A percentile compares a stretch with the other conserved stretches of the same genome.
These are phyloP conservation scores for Enteromius mattozi DNA, from an alignment of 2,797 vertebrate genomes.

Conservation along the genomic window DNA sequence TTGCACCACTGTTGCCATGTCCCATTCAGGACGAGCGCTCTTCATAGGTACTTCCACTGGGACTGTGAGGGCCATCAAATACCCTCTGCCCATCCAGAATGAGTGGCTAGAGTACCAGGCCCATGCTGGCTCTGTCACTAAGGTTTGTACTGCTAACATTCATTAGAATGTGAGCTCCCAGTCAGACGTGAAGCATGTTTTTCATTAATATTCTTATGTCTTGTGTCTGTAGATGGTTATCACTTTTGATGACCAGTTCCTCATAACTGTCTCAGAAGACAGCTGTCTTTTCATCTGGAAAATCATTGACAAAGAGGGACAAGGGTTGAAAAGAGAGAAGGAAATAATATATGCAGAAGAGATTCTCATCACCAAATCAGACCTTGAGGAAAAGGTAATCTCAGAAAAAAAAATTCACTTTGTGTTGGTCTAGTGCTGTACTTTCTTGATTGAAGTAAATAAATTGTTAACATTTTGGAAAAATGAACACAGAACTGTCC, in stretches of 20 bases:
- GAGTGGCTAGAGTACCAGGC: constrained; percentile 89
- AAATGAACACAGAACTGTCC: neutral
- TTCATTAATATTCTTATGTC: neutral
- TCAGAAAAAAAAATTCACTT: neutral
- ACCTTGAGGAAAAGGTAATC: constrained; percentile 90
- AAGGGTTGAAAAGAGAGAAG: constrained; percentile 78
- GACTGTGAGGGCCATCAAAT: constrained; percentile 86
- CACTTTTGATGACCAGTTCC: constrained; percentile 87
- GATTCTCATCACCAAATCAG: constrained; percentile 89
- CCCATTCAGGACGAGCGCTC: constrained; percentile 83
- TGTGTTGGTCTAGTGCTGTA: neutral
- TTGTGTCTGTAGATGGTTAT: constrained; percentile 81
- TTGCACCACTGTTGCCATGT: constrained; percentile 84
- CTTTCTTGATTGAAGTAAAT: neutral
- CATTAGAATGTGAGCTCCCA: neutral
- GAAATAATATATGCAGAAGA: constrained; percentile 87
- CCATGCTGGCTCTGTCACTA: constrained; percentile 87
- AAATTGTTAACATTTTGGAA: neutral
- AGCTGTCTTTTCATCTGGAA: constrained; percentile 89
- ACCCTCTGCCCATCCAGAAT: constrained; percentile 83
- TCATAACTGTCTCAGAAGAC: constrained; percentile 88
- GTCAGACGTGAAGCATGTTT: neutral
- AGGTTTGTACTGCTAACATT: constrained; percentile 74
- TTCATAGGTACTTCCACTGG: constrained; percentile 89
- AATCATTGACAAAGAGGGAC: constrained; percentile 85